These are phyloP conservation scores for Menidia menidia DNA, from an alignment of 2,797 vertebrate genomes.

Conservation along the genomic window DNA sequence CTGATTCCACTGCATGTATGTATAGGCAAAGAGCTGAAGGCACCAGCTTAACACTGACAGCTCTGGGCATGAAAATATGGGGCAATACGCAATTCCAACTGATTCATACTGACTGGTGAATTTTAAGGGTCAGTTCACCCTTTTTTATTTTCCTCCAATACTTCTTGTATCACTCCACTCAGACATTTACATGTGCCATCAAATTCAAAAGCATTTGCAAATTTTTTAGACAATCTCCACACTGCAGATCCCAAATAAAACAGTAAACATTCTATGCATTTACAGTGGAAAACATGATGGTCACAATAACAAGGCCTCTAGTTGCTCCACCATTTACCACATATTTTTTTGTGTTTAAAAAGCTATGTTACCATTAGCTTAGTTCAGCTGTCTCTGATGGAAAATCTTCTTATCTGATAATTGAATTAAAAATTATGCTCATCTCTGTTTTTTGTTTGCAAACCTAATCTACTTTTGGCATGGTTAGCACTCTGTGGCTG, in stretches of 20 bases:
- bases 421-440: slow-evolving; percentile 47
- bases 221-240: neutral
- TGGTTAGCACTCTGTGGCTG: slow-evolving; percentile 33
- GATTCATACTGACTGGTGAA: neutral
- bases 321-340: slow-evolving; percentile 40
- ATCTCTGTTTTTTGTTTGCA: slow-evolving; percentile 32
- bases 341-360: slow-evolving; percentile 50
- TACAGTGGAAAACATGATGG: neutral
- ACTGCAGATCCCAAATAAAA: neutral
- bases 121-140: neutral
- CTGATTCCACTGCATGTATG: no score
- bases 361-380: neutral
- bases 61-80: no score
- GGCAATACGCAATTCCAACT: no score
- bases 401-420: slow-evolving; percentile 42
- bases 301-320: slow-evolving; percentile 1
- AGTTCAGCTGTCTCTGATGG: slow-evolving; percentile 1
- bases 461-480: slow-evolving; percentile 49
- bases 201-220: neutral
- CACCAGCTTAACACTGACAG: no score
- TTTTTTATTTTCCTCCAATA: neutral
- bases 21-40: no score
- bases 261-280: neutral
- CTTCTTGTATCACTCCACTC: neutral
- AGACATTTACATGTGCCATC: neutral